phyloP scores from a whole-genome alignment of 2,797 vertebrate genomes.

The Mycteria americana region DNA sequence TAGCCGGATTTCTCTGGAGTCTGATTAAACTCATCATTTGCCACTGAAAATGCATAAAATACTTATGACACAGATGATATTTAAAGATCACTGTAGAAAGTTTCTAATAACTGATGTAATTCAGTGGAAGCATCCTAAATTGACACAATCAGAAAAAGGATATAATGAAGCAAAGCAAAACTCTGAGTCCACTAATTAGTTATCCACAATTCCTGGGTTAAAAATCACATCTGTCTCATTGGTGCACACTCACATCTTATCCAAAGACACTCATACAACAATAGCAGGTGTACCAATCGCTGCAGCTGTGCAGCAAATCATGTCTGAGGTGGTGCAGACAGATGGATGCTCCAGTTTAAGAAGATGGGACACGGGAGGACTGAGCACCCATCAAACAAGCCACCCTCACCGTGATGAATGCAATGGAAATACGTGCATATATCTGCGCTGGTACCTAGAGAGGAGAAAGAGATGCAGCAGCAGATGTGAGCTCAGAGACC shows the following conservation, averaged over 20 bases:
- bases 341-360: fast-evolving
- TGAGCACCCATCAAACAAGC: too few species aligned
- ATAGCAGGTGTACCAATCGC: neutral
- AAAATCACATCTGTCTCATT: neutral
- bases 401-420: fast-evolving
- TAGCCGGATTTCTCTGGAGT: neutral
- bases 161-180: neutral
- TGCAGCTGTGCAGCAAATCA: neutral
- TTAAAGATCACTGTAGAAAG: conserved; percentile 46
- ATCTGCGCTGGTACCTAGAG: fast-evolving
- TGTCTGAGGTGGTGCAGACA: fast-evolving
- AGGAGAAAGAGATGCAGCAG: neutral
- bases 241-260: neutral
- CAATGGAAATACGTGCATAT: fast-evolving
- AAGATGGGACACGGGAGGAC: fast-evolving
- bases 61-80: conserved; percentile 39
- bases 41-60: conserved; percentile 44
- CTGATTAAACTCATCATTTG: conserved; percentile 28
- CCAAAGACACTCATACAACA: neutral
- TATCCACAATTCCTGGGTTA: neutral
- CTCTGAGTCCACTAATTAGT: neutral
- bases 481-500: too few species aligned
- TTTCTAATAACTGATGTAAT: neutral
- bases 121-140: neutral
- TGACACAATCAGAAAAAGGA: neutral